Base-by-base conservation (phyloP, 1,140 invertebrate species). In the Drosophila subpulchrella region DNA sequence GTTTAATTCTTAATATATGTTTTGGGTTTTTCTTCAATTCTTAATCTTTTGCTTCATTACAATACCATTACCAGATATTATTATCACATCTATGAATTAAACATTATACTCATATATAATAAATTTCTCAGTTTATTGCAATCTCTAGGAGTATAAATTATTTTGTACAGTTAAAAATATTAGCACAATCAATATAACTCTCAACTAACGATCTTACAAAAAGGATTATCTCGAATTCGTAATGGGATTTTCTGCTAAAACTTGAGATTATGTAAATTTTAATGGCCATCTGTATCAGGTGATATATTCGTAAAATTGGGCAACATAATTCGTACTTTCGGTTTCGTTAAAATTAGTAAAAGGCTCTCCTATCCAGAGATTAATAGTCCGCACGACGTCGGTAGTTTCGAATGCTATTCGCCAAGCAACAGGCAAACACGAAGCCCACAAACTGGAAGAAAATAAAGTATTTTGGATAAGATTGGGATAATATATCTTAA, bases 361-460 rank as follows among this genome's bases (percentile, higher is more conserved):
- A 74, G 76, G 70, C 78, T 30, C 36, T 50, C 27, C 44, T 13
- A n/a, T 15, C 13, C n/a, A 44, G 10, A 4, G 39, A 39, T 94
- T 94, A 94, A 92, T 94, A 94, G 81, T 92, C 93, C 79, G 94
- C 94, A 91, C 94, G 94, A 93, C 94, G 94, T 83, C 93, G 92
- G 91, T 94, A 94, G 92, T 97, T 97, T 83, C 96, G 95, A 92
- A 98, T 97, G 71, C 96, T 96, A 90, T 96, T 96, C 81, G 97
- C 97, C 93, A 98, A 94, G 92, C 96, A 97, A 93, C 97, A 97
- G 73, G 97, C 96, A 92, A 98, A 98, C 60, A 98, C 94, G 36
- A 98, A 96, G 76, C 97, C 97, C 82, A 98, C 94, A 79, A 98
- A 94, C 97, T 98, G 95, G 65, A 90, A 93, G 91, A 7, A 34